Base-by-base conservation (phyloP, 1,140 invertebrate genomes). In the Gonatopus flavifemur region DNA sequence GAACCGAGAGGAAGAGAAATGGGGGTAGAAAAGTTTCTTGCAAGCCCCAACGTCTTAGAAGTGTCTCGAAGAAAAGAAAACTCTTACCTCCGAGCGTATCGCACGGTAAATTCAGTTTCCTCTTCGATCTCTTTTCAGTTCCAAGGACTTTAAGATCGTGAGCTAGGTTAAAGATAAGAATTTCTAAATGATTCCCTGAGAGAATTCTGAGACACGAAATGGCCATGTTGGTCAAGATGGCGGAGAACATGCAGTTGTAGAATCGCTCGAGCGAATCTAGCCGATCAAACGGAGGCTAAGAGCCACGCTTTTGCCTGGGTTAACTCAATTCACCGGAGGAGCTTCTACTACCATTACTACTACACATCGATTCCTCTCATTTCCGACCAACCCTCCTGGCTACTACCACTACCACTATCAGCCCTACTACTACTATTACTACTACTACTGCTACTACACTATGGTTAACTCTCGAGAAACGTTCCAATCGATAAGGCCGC, bases 261-360 rank as follows among this genome's bases (percentile, higher is more conserved):
- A 68, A 25, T 67, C 73, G 69, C 74, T 77, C 65, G 68, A 72
- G 72, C 73, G 74, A 74, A 76, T 76, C 73, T 76, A 72, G 62
- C 69, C 72, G 75, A 77, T 77, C 75, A 77, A 77, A 76, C 75
- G 74, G 68, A 63, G 65, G 67, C 69, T 76, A 76, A 77, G 70
- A 76, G 73, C 69, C 55, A 51, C 65, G 74, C 72, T 74, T 73
- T 73, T 66, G 67, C 66, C 66, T 64, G 70, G 66, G 69, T 70
- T 77, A 76, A 77, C 72, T 76, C 69, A 63, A 75, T 75, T 64
- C 59, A 57, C 56, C n/a, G n/a, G n/a, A n/a, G n/a, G 55, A 52
- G 57, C 64, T 70, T 65, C 64, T n/a, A n/a, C 60, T 60, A 49
- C 49, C 35, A 41, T 40, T 21, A 39, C 32, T 37, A 13, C 51